These are phyloP conservation scores for Drosophila emarginata DNA, from an alignment of 2,888 invertebrate species.

Conservation along the genomic window DNA sequence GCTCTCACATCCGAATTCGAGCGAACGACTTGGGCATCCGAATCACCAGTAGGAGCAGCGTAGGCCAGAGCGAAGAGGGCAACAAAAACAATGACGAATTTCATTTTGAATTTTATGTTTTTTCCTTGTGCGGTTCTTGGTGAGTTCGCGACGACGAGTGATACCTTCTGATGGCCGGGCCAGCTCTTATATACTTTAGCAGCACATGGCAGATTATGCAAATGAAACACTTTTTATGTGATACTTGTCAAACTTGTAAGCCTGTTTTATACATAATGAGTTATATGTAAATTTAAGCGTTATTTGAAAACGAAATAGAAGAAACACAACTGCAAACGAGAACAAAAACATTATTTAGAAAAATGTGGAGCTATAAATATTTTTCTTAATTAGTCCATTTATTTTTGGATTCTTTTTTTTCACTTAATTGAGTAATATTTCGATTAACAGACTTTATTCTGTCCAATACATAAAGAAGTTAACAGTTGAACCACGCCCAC, in stretches of 20 bases:
- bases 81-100: slow-evolving; percentile 73
- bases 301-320: slow-evolving; percentile 8
- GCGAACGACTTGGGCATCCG: slow-evolving; percentile 11
- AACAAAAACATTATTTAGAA: neutral
- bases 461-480: no score
- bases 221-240: neutral
- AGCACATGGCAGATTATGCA: slow-evolving; percentile 3
- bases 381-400: no score
- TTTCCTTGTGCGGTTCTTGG: slow-evolving; percentile 36
- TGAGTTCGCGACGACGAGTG: slow-evolving; percentile 37
- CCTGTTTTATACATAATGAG: neutral
- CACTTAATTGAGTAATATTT: no score
- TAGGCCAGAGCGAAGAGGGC: slow-evolving; percentile 68
- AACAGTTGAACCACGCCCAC: no score
- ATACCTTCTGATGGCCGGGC: slow-evolving; percentile 21
- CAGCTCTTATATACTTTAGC: slow-evolving; percentile 30
- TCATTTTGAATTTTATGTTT: slow-evolving; percentile 59
- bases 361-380: neutral
- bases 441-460: no score
- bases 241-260: slow-evolving; percentile 1
- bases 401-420: no score
- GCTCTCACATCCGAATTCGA: slow-evolving; percentile 75
- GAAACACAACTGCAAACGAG: slow-evolving; percentile 5
- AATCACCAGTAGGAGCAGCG: slow-evolving; percentile 61
- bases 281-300: neutral